Conservation (phyloP, 2,797 vertebrate species). For the Tokudaia muenninki region DNA sequence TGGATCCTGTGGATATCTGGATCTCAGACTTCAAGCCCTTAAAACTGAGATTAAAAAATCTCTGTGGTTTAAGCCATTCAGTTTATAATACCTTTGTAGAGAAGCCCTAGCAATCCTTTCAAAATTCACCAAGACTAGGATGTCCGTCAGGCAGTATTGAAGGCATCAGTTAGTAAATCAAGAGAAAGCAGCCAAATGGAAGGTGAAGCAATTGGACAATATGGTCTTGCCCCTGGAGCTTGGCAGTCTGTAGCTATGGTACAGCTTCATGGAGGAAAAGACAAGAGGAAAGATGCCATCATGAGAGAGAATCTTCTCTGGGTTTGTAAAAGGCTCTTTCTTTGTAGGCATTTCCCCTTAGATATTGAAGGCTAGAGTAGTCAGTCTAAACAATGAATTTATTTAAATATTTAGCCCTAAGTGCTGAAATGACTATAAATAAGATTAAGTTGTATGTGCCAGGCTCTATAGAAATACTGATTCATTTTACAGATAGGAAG, state of each 20-base stretch:
- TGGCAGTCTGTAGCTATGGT: background rate
- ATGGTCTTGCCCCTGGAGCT: background rate
- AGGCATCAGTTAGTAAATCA: background rate
- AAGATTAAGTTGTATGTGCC: background rate
- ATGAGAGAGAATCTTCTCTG: background rate
- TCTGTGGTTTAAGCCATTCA: background rate
- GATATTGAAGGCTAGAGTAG: background rate
- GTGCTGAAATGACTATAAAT: background rate
- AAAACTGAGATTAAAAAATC: background rate
- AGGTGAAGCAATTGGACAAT: background rate
- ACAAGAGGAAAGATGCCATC: background rate
- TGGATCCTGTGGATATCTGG: background rate
- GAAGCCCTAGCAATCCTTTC: background rate
- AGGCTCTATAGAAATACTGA: background rate
- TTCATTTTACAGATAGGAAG: background rate
- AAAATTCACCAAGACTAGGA: background rate
- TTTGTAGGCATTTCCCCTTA: background rate
- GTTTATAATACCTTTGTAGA: background rate
- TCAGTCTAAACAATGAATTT: background rate
- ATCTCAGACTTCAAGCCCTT: background rate
- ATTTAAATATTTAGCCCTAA: background rate
- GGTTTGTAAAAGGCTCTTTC: background rate
- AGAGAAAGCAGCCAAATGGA: background rate
- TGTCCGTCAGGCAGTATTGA: background rate
- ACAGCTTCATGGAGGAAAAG: background rate